Conservation (phyloP, 2,113 vertebrate genomes). For the Dromaius novaehollandiae region DNA sequence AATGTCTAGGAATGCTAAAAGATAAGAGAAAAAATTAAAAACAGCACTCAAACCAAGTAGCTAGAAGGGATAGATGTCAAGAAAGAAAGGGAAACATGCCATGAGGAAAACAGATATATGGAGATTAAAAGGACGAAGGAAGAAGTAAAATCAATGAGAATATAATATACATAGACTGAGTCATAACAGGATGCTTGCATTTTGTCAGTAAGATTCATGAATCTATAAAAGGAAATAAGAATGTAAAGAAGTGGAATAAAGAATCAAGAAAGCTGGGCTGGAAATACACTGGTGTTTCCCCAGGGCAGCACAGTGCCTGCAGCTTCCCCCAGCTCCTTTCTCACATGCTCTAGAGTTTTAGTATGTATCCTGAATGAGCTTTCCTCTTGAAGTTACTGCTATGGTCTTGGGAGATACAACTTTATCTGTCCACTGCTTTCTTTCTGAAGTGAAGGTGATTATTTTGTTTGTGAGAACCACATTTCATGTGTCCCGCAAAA, state of each 20-base stretch:
- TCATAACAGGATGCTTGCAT: neutral
- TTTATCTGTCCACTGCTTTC: neutral
- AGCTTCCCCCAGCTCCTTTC: neutral
- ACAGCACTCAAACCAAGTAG: neutral
- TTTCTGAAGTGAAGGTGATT: neutral
- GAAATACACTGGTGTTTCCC: neutral
- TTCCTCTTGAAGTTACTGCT: neutral
- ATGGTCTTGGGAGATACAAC: neutral
- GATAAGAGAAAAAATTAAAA: neutral
- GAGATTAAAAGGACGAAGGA: neutral
- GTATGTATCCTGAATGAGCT: neutral
- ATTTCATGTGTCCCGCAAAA: neutral
- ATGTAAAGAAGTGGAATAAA: neutral
- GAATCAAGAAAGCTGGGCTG: neutral
- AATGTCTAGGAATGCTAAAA: neutral
- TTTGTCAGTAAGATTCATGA: neutral
- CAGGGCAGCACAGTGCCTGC: neutral
- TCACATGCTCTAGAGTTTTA: neutral
- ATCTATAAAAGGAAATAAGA: neutral
- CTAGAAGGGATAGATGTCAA: neutral
- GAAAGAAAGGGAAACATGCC: neutral
- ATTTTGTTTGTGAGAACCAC: neutral
- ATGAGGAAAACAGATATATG: neutral
- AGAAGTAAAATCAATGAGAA: constrained; percentile 25
- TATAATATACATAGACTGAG: constrained; percentile 25